Percentiles rank a stretch among this genome's conserved stretches.
phyloP scores from a whole-genome alignment of 92 coral and sea anemone species.

The Chrysogorgia sp. region DNA sequence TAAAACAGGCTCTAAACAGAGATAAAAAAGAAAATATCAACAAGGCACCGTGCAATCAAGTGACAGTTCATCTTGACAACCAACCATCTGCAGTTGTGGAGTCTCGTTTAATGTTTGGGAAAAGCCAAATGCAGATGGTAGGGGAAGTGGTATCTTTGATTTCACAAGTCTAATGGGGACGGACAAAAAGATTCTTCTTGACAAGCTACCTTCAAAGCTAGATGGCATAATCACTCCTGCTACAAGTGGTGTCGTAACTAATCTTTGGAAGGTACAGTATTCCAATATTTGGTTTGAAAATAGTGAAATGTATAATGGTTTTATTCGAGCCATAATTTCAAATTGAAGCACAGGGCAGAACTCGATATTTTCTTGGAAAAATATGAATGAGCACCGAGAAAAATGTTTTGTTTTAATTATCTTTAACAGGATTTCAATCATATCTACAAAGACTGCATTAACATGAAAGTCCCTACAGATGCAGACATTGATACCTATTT shows the following conservation, averaged over 20 bases:
- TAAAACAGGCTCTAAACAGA: slow-evolving; percentile 56
- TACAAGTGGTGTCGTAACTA: slow-evolving; percentile 58
- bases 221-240: no score
- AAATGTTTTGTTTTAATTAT: no score
- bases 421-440: no score
- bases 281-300: background rate
- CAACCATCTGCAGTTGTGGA: slow-evolving; percentile 61
- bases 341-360: no score
- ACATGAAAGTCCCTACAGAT: slow-evolving; percentile 51
- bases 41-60: slow-evolving; percentile 47
- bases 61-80: slow-evolving; percentile 40
- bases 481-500: slow-evolving; percentile 47
- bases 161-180: no score
- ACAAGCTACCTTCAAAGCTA: slow-evolving; percentile 61
- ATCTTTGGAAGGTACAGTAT: slow-evolving; percentile 64
- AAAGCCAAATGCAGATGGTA: no score
- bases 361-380: slow-evolving; percentile 48
- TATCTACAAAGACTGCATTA: slow-evolving; percentile 26
- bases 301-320: no score
- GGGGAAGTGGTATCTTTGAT: no score
- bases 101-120: no score
- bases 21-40: slow-evolving; percentile 65
- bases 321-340: no score
- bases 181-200: no score
- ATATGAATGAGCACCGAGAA: no score